Evolutionary conservation across 23 tunicate species (phyloP), one percentile per base, ranked within the genome.

Genomic region (Phallusia fumigata): DNA sequence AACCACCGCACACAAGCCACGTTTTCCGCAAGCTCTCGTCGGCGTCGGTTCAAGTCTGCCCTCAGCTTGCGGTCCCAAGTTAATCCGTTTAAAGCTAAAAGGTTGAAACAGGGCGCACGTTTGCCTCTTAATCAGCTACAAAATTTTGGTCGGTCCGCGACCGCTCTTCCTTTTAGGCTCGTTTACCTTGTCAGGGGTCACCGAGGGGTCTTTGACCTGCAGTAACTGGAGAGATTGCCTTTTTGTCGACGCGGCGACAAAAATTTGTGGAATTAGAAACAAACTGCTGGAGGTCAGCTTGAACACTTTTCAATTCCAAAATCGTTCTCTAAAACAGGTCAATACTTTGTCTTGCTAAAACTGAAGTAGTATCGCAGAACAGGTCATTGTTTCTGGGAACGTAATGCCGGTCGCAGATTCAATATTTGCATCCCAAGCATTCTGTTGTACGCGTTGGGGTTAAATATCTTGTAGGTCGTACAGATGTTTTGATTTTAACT

Each of bases 251-350:
- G 69, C 13, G 69, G 28, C 69, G 13, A 58, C 28, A 21, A 24
- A 24, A 58, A 58, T 58, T 58, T 24, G 69, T 6, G 69, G 69
- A 58, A 58, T 58, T 22, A 58, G 69, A 58, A 58, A 58, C 69
- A 58, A 58, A 58, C 69, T 40, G 47, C 47, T 40, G 10, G 10
- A 40, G 47, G 47, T 40, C 47, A 40, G 10, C n/a, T n/a, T n/a
- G n/a, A n/a, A n/a, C n/a, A n/a, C n/a, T n/a, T n/a, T n/a, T n/a
- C n/a, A n/a, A n/a, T n/a, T 3, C 47, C 47, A 40, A 40, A 40
- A 40, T 40, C 8, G 47, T 40, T 40, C 10, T 40, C 47, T 40
- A 10, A 3, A 40, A 40, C 47, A 40, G 8, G 10, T 40, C n/a
- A n/a, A n/a, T n/a, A n/a, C n/a, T n/a, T n/a, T n/a, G n/a, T n/a